Conservation (phyloP, 1,140 invertebrate species). For the Philotrypesis tridentata region DNA sequence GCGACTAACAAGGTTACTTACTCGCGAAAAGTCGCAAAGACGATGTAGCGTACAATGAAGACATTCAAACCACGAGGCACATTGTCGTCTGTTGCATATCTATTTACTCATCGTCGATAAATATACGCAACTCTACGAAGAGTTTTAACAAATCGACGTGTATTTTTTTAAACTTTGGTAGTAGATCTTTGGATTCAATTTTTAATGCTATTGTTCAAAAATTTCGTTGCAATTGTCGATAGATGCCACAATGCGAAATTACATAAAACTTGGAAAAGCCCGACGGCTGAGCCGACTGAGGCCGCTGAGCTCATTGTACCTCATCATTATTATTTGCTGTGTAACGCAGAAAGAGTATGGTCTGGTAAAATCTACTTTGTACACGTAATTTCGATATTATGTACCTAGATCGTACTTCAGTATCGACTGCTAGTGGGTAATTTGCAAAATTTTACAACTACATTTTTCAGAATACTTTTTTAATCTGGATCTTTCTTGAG, state of each 20-base stretch:
- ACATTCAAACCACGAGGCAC: too few relatives aligned
- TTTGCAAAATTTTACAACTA: too few relatives aligned
- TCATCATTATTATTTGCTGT: background rate
- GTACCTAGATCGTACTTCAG: background rate
- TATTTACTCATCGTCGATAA: too few relatives aligned
- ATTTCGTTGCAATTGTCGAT: background rate
- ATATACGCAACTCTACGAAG: too few relatives aligned
- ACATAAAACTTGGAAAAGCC: constrained; percentile 9
- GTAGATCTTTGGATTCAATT: background rate
- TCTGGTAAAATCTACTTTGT: background rate
- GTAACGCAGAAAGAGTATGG: background rate
- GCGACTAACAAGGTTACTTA: background rate
- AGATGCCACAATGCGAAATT: background rate
- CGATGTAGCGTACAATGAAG: too few relatives aligned
- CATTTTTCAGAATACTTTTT: too few relatives aligned
- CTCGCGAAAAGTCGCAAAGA: background rate
- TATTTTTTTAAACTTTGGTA: background rate
- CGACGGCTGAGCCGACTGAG: too few relatives aligned
- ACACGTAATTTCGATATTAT: background rate
- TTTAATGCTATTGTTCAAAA: background rate
- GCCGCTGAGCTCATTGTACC: background rate
- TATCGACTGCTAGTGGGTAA: too few relatives aligned
- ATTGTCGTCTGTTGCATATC: too few relatives aligned
- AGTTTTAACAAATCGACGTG: too few relatives aligned
- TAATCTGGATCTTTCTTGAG: too few relatives aligned